Percentiles rank a stretch among this genome's conserved stretches.
Evolutionary conservation across 2,888 invertebrate species (phyloP).

Genomic region (Rhamphomyia laevipes): DNA sequence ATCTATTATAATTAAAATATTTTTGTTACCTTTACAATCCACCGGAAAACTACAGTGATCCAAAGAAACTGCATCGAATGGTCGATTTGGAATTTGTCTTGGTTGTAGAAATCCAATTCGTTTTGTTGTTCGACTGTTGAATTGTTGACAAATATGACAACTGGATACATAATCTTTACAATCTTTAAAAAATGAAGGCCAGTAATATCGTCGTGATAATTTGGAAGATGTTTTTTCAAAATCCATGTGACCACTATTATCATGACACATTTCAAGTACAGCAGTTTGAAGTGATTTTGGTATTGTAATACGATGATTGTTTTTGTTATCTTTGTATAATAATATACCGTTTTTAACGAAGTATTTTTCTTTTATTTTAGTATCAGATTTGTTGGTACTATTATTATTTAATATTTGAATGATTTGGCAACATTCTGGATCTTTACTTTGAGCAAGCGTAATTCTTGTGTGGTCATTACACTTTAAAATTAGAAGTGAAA

Average conservation of each 20-base stretch:
- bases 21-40: background rate
- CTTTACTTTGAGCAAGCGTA: background rate
- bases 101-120: constrained; percentile 4
- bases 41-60: constrained; percentile 5
- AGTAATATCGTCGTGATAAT: constrained; percentile 4
- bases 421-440: background rate
- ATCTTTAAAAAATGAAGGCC: constrained; percentile 1
- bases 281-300: background rate
- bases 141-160: constrained; percentile 1
- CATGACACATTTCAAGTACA: constrained; percentile 4
- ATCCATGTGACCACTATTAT: constrained; percentile 7
- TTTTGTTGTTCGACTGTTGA: constrained; percentile 5
- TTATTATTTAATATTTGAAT: constrained; percentile 1
- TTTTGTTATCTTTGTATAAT: constrained; percentile 5
- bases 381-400: background rate
- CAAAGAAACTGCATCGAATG: constrained; percentile 7
- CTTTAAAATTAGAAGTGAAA: constrained; percentile 1
- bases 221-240: constrained; percentile 5
- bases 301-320: background rate
- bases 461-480: constrained; percentile 4
- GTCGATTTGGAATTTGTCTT: constrained; percentile 1
- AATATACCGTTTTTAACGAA: constrained; percentile 2
- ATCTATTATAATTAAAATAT: constrained; percentile 4
- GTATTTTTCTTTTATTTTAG: constrained; percentile 1
- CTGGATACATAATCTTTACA: constrained; percentile 2